phyloP scores from a whole-genome alignment of 2,797 vertebrate genomes.

The Falco novaeseelandiae region DNA sequence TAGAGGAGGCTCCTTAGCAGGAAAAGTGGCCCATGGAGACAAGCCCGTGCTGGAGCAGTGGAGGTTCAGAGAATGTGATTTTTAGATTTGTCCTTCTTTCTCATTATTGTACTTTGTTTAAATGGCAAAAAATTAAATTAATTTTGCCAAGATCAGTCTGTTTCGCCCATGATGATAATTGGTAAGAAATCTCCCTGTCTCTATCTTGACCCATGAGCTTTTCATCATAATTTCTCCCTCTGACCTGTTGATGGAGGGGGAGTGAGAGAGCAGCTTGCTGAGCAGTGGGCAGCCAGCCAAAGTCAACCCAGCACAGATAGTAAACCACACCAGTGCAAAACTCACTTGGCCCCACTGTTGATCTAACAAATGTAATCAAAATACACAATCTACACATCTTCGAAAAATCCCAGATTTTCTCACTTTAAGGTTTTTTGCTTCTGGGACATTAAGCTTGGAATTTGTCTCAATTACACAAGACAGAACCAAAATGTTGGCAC shows the following conservation, averaged over 20 bases:
- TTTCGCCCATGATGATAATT: neutral
- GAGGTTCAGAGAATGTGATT: fast-evolving
- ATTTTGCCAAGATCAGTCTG: neutral
- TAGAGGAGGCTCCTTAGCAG: neutral
- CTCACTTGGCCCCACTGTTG: neutral
- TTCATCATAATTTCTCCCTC: neutral
- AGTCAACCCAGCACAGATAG: neutral
- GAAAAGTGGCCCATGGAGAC: neutral
- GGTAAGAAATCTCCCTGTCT: neutral
- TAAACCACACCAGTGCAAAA: neutral
- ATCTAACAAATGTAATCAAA: neutral
- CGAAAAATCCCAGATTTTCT: neutral
- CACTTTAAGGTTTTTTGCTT: neutral
- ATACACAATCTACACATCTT: neutral
- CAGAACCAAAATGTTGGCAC: neutral
- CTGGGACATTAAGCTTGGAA: neutral
- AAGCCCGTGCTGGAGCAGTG: neutral
- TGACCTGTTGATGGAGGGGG: neutral
- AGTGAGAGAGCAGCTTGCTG: neutral
- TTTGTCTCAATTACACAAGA: neutral
- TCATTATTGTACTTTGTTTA: neutral
- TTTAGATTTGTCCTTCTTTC: neutral
- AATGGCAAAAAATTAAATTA: neutral
- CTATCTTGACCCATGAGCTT: neutral
- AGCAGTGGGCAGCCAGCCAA: neutral